phyloP scores from a whole-genome alignment of 2,888 invertebrate species.

The Limenitis arthemis region DNA sequence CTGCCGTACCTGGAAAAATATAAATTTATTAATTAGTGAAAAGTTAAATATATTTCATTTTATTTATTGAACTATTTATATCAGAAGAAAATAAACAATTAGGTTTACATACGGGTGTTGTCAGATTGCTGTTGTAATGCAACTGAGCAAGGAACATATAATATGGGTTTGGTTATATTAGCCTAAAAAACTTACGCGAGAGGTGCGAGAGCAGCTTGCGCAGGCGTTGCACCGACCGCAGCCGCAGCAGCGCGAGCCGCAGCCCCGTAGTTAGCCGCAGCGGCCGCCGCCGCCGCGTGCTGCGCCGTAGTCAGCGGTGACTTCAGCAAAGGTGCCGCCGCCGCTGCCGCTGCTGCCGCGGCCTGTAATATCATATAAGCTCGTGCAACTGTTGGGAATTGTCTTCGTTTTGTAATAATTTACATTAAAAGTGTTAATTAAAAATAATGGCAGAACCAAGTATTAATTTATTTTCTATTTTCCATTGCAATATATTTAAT shows the following conservation, averaged over 20 bases:
- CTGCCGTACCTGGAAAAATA: slow-evolving; percentile 81
- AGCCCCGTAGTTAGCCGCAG: slow-evolving; percentile 89
- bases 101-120: background rate
- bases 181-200: slow-evolving; percentile 46
- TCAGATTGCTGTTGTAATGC: no score
- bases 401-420: no score
- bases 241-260: slow-evolving; percentile 88
- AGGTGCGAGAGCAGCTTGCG: slow-evolving; percentile 66
- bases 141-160: background rate
- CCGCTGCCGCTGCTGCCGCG: slow-evolving; percentile 79
- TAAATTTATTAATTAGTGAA: background rate
- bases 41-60: no score
- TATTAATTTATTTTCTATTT: no score
- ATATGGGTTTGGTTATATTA: no score
- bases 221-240: slow-evolving; percentile 76
- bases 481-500: no score
- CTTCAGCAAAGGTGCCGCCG: slow-evolving; percentile 85
- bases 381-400: no score
- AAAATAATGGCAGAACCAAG: no score
- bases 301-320: slow-evolving; percentile 87
- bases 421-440: no score
- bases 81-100: no score
- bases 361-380: slow-evolving; percentile 47
- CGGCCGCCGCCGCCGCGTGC: slow-evolving; percentile 90
- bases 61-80: no score